Evolutionary conservation across 2,797 vertebrate species (phyloP), one percentile per base, ranked within the genome.

Genomic region (Tenualosa ilisha): DNA sequence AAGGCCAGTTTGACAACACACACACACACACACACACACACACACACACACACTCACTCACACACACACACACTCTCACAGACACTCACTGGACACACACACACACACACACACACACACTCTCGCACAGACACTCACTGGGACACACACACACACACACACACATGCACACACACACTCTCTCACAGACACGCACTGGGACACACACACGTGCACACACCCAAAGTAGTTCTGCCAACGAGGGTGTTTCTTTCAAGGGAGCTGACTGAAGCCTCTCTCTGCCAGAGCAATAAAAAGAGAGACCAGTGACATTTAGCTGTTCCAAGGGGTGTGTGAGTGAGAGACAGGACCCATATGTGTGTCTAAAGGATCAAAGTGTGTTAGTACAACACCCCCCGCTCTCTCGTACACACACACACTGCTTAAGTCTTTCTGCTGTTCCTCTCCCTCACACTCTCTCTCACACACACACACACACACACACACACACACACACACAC

Each of bases 291-390:
- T 81, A 56, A 86, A 91, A 46, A 46, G 46, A 84, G 89, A 75
- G 91, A 92, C 90, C 88, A 90, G 87, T 84, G 88, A 89, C 91
- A 91, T 91, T 92, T 88, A 86, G 88, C 91, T 86, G 86, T 91
- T 75, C 63, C 53, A 82, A 83, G 75, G 53, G 81, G 54, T 56
- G 81, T 85, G 43, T 15, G 63, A 50, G 65, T 54, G 54, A 50
- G 86, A 83, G 93, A 94, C 92, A 89, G 88, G 90, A 85, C 92
- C 94, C 93, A 94, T 91, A 91, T 94, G 94, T 94, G 92, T 89
- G 91, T 91, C 91, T 82, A 82, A 37, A 89, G 85, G 88, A 95
- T 95, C 92, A 94, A 94, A 94, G 91, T 85, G 87, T 83, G 51
- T 87, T 63, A 86, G 68, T 87, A 31, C 68, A 75, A 75, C 68